A percentile compares a stretch with the other conserved stretches of the same genome.
These are phyloP conservation scores for Chanos chanos DNA, from an alignment of 2,797 vertebrate species.

Conservation along the genomic window DNA sequence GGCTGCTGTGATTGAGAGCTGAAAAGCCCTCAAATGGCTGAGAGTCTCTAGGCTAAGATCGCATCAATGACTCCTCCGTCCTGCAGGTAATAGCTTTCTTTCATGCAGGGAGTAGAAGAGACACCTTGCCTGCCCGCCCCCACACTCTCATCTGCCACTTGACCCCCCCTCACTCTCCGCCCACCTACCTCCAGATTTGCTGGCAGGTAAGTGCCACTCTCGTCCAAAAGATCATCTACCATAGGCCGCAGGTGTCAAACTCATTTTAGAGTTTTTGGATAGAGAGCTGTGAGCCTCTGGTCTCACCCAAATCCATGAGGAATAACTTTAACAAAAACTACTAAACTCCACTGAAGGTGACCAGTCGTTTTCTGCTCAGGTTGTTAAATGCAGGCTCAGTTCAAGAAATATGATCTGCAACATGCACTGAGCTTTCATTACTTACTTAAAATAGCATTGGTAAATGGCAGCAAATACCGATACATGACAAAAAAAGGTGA, in stretches of 20 bases:
- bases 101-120: constrained; percentile 5
- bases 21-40: not conserved
- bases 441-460: too few species aligned
- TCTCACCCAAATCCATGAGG: too few species aligned
- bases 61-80: not conserved
- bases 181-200: constrained; percentile 1
- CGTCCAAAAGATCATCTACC: constrained; percentile 6
- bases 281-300: too few species aligned
- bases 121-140: not conserved
- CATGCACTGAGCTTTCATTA: too few species aligned
- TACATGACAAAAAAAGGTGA: too few species aligned
- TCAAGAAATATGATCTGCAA: too few species aligned
- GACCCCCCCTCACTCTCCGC: constrained; percentile 23
- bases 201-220: not conserved
- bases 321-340: too few species aligned
- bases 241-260: constrained; percentile 12
- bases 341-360: too few species aligned
- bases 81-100: not conserved
- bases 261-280: constrained; percentile 2
- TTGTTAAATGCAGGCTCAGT: too few species aligned
- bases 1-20: not conserved
- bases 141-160: constrained; percentile 16
- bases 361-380: too few species aligned
- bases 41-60: not conserved
- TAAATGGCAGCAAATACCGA: too few species aligned